These are phyloP conservation scores for Chironomus striatipennis DNA, from an alignment of 1,140 invertebrate species.

Conservation along the genomic window DNA sequence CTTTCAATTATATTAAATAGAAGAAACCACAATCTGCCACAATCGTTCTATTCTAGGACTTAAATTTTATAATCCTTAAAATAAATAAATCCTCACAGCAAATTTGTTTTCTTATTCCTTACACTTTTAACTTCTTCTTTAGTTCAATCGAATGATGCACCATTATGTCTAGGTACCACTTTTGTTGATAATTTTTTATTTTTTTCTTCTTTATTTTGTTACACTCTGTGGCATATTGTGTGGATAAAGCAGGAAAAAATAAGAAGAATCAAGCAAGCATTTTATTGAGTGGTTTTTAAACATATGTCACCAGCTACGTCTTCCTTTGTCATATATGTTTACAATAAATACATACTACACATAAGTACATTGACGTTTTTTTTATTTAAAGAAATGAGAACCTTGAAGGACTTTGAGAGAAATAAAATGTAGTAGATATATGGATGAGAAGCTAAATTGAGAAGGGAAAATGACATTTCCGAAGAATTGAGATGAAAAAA, in stretches of 20 bases:
- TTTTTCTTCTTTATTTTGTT: too few species aligned
- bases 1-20: too few species aligned
- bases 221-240: background rate
- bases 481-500: background rate
- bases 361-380: slow-evolving; percentile 2
- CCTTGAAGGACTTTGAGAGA: background rate
- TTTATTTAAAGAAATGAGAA: background rate
- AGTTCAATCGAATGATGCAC: too few species aligned
- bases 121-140: too few species aligned
- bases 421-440: background rate
- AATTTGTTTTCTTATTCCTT: background rate
- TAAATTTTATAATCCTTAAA: background rate
- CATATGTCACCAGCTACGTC: slow-evolving; percentile 16
- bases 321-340: slow-evolving; percentile 4
- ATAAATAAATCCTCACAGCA: slow-evolving; percentile 23
- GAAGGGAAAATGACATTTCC: background rate
- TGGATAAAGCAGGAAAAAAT: background rate
- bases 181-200: too few species aligned
- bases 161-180: too few species aligned
- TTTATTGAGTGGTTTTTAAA: slow-evolving; percentile 22
- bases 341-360: background rate
- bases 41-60: too few species aligned
- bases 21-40: too few species aligned
- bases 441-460: background rate
- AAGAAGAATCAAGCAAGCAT: slow-evolving; percentile 15